phyloP scores from a whole-genome alignment of 1,140 invertebrate species.

The Sitodiplosis mosellana region DNA sequence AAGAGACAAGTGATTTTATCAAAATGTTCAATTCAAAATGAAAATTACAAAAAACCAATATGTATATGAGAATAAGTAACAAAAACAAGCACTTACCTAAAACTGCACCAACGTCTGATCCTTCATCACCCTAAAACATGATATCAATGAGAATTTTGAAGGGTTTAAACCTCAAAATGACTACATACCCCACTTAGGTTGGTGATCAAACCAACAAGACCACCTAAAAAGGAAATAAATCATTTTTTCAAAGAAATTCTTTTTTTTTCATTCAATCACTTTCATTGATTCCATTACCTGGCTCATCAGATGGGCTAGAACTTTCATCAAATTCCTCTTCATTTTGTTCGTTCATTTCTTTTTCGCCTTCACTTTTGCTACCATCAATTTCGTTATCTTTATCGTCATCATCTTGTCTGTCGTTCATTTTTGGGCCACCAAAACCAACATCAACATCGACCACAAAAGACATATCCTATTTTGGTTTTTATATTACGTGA shows the following conservation, averaged over 20 bases:
- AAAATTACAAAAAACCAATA: too few species aligned
- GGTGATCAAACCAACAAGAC: constrained; percentile 18
- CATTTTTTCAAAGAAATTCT: neutral
- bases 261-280: neutral
- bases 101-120: constrained; percentile 6
- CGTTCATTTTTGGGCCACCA: too few species aligned
- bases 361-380: neutral
- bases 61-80: too few species aligned
- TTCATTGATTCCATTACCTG: too few species aligned
- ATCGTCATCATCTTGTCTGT: constrained; percentile 1
- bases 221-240: constrained; percentile 4
- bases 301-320: too few species aligned
- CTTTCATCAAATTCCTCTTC: too few species aligned
- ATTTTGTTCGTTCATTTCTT: neutral
- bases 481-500: too few species aligned
- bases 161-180: neutral
- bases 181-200: constrained; percentile 11
- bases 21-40: neutral
- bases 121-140: constrained; percentile 1
- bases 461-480: too few species aligned
- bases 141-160: neutral
- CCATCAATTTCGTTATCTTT: neutral
- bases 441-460: too few species aligned
- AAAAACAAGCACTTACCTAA: neutral
- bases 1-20: neutral